These are phyloP conservation scores for Recurvirostra avosetta DNA, from an alignment of 2,113 vertebrate species.

Conservation along the genomic window DNA sequence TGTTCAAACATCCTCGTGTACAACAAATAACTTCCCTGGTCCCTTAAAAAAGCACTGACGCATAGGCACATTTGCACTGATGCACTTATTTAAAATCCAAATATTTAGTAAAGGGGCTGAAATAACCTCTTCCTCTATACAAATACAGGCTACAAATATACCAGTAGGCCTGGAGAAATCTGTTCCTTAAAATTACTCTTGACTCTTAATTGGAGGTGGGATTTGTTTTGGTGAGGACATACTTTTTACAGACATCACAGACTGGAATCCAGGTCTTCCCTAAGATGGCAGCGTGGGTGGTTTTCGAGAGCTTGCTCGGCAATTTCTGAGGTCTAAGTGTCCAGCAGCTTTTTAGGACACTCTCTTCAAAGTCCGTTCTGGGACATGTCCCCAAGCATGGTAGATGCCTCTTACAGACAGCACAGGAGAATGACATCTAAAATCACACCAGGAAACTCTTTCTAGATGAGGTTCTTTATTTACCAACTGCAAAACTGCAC, in stretches of 20 bases:
- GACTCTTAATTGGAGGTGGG: neutral
- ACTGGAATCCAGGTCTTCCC: neutral
- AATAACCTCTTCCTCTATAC: neutral
- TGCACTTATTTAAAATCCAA: neutral
- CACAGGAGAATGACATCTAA: neutral
- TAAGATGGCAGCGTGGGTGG: neutral
- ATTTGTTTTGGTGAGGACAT: neutral
- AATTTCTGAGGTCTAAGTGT: neutral
- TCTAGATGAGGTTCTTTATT: neutral
- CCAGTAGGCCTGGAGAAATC: neutral
- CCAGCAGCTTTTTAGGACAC: neutral
- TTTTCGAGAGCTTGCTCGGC: neutral
- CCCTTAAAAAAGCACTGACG: neutral
- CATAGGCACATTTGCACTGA: neutral
- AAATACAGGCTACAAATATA: neutral
- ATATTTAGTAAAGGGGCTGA: constrained; percentile 30
- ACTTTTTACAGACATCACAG: neutral
- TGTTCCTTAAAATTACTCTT: neutral
- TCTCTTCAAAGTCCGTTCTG: neutral
- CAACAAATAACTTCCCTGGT: neutral
- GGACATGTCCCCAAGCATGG: neutral
- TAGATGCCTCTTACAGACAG: neutral
- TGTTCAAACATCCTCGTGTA: neutral
- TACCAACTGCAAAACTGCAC: neutral
- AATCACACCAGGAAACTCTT: neutral